Conservation (phyloP, 2,113 vertebrate genomes). For the Sceloporus undulatus region DNA sequence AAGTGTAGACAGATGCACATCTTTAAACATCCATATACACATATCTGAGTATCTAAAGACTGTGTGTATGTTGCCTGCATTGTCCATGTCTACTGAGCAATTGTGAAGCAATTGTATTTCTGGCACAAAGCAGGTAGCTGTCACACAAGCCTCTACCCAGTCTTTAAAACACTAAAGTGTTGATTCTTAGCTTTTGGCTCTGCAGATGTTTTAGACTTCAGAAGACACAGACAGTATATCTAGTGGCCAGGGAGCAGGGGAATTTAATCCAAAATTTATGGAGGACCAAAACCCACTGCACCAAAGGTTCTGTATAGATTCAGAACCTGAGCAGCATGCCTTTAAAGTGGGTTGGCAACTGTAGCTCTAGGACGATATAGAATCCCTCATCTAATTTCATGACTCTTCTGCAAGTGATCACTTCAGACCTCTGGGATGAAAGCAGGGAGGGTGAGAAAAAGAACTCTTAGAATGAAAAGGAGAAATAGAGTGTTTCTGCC, state of each 20-base stretch:
- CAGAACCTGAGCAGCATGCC: not conserved
- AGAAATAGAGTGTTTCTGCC: not conserved
- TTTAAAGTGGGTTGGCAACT: not conserved
- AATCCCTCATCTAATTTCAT: not conserved
- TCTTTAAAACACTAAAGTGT: no score
- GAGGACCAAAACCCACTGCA: no score
- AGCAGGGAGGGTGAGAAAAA: no score
- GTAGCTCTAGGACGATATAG: not conserved
- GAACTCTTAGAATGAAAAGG: rapidly evolving
- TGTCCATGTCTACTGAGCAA: not conserved
- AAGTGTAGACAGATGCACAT: not conserved
- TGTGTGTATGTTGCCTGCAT: not conserved
- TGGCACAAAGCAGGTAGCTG: not conserved
- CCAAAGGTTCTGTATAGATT: no score
- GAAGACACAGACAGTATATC: no score
- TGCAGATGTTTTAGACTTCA: no score
- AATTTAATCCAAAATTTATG: no score
- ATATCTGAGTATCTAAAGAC: not conserved
- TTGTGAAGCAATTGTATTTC: not conserved
- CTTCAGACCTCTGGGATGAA: not conserved
- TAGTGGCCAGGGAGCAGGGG: no score
- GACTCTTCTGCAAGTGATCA: not conserved
- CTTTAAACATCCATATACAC: not conserved
- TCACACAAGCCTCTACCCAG: not conserved
- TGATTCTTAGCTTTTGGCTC: no score